Evolutionary conservation across 2,113 vertebrate species (phyloP).

Genomic region (Crocuta crocuta): DNA sequence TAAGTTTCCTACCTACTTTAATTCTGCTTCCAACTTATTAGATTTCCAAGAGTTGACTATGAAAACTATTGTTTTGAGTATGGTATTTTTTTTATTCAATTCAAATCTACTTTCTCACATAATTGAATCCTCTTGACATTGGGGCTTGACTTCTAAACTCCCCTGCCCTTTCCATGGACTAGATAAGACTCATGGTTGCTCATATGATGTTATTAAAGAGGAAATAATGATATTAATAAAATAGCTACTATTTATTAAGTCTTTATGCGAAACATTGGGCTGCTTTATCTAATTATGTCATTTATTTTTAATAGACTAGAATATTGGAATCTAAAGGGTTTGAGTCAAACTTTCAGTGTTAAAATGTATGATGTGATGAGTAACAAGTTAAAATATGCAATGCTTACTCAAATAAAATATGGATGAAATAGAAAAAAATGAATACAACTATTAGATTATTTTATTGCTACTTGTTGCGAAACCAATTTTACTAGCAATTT

Average conservation of each 20-base stretch:
- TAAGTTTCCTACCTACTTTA: background rate
- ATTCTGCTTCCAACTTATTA: background rate
- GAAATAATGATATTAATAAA: background rate
- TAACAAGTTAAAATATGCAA: background rate
- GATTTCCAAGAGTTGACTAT: background rate
- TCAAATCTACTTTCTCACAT: background rate
- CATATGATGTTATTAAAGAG: background rate
- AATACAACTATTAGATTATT: conserved; percentile 11
- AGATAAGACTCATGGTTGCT: background rate
- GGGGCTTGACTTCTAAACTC: accelerated
- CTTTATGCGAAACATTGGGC: background rate
- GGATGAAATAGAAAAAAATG: background rate
- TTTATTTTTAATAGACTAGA: background rate
- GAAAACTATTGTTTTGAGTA: background rate
- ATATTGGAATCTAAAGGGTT: background rate
- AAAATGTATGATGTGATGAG: background rate
- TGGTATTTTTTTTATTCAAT: background rate
- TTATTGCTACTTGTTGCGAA: background rate
- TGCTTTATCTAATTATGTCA: background rate
- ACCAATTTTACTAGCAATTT: conserved; percentile 35
- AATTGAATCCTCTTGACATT: background rate
- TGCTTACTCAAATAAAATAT: conserved; percentile 4
- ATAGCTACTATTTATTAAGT: background rate
- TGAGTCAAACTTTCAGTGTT: background rate
- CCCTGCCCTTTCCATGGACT: background rate